Evolutionary conservation across 2,888 invertebrate genomes (phyloP), one percentile per base, ranked within the genome.

Genomic region (Synanthedon formicaeformis): DNA sequence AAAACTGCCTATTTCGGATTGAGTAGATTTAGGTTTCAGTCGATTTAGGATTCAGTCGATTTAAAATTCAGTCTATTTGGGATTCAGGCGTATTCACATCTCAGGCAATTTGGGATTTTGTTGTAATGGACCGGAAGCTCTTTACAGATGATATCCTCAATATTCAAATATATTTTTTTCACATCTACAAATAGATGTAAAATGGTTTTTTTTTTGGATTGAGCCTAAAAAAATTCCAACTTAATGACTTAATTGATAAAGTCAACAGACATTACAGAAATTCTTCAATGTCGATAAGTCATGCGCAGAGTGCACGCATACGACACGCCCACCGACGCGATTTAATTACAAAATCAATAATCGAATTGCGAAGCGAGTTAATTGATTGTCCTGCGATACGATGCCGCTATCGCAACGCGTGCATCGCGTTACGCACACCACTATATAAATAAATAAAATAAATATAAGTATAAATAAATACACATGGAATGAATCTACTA

Each of bases 331-430:
- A 75, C 75, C 72, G 63, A 68, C 65, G 75, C 72, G 75, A 77
- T 85, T 84, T 84, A 83, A 86, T 86, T 86, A 82, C 78, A 74
- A 79, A 83, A 83, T 83, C 81, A 84, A 84, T 84, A 83, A 84
- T 84, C 81, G 81, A 82, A 83, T 76, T 76, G 76, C 69, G 62
- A 60, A 67, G 67, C 65, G 63, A 69, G 71, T 75, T 79, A 78
- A 81, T 78, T 78, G 80, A 81, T 83, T 80, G 80, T 78, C 73
- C 65, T 66, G 64, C 67, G 81, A 79, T 78, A 74, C 62, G 66
- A 71, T 60, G 65, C 64, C 66, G 69, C 63, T 75, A 81, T 81
- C 82, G 65, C 58, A 54, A 62, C 69, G 75, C 79, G 75, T 76
- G 81, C 75, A 80, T 78, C 77, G 69, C 56, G 54, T 55, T 34